Evolutionary conservation across 2,113 vertebrate genomes (phyloP).

Genomic region (Tympanuchus pallidicinctus): DNA sequence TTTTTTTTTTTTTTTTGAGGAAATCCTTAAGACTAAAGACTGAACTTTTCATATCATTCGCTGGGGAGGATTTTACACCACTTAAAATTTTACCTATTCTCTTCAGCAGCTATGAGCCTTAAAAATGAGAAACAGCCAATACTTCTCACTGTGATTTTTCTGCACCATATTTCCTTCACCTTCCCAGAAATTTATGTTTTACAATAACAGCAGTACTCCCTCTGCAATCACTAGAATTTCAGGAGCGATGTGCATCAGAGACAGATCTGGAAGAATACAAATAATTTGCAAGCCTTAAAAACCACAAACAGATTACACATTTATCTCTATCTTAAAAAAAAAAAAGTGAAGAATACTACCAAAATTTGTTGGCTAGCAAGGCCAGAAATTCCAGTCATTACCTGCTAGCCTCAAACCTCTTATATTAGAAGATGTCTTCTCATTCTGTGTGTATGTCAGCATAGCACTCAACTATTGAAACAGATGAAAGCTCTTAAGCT

Average conservation of each 20-base stretch:
- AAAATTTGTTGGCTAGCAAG: not conserved
- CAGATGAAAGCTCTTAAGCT: not conserved
- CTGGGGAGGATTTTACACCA: not conserved
- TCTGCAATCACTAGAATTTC: not conserved
- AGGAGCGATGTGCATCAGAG: not conserved
- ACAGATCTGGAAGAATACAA: not conserved
- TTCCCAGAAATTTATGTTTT: not conserved
- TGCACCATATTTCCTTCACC: not conserved
- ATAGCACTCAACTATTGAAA: not conserved
- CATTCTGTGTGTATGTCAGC: not conserved
- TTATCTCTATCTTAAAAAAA: not conserved
- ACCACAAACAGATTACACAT: not conserved
- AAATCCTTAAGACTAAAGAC: not conserved
- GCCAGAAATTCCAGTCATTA: constrained; percentile 8
- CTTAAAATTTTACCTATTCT: not conserved
- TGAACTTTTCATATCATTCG: not conserved
- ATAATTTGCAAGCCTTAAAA: not conserved
- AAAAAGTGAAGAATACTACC: not conserved
- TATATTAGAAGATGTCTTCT: not conserved
- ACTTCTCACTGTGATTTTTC: not conserved
- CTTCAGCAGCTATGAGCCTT: not conserved
- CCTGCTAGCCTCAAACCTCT: not conserved
- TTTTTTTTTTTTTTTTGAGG: not conserved
- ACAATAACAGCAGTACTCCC: not conserved
- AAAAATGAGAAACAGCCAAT: not conserved